These are phyloP conservation scores for Gymnothorax javanicus DNA, from an alignment of 2,797 vertebrate genomes.

Conservation along the genomic window DNA sequence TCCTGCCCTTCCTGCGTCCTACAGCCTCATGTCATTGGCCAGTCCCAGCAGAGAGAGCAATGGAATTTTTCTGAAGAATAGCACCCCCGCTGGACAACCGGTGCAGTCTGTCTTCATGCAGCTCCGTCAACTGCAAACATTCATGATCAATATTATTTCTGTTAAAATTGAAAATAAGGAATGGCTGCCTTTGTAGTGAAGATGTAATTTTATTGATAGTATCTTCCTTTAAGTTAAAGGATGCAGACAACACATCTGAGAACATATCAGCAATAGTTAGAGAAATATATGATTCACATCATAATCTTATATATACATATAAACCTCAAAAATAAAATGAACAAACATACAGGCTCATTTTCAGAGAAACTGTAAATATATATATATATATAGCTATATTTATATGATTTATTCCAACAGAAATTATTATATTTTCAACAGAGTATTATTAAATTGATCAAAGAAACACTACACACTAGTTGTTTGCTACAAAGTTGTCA, in stretches of 20 bases:
- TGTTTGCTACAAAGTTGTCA: slow-evolving; percentile 47
- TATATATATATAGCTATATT: slow-evolving; percentile 13
- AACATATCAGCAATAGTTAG: slow-evolving; percentile 51
- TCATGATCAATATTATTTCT: not conserved
- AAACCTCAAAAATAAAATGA: slow-evolving; percentile 41
- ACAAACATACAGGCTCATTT: slow-evolving; percentile 40
- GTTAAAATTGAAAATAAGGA: not conserved
- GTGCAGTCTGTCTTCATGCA: too few relatives aligned
- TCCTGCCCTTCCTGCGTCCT: too few relatives aligned
- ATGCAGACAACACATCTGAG: slow-evolving; percentile 56
- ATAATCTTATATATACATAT: slow-evolving; percentile 48
- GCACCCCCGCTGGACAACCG: too few relatives aligned
- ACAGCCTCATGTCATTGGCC: too few relatives aligned
- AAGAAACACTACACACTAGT: slow-evolving; percentile 40
- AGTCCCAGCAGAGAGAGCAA: too few relatives aligned
- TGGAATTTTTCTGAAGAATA: too few relatives aligned
- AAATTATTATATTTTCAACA: slow-evolving; percentile 14
- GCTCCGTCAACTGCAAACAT: too few relatives aligned
- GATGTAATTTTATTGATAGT: slow-evolving; percentile 68
- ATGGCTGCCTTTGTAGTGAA: slow-evolving; percentile 40
- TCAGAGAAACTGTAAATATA: slow-evolving; percentile 38
- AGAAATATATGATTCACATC: slow-evolving; percentile 51
- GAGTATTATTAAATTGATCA: slow-evolving; percentile 25
- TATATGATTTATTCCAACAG: slow-evolving; percentile 23
- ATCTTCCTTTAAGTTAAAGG: slow-evolving; percentile 62